Conservation (phyloP, 2,888 invertebrate genomes). For the Dicroscelio sp. region DNA sequence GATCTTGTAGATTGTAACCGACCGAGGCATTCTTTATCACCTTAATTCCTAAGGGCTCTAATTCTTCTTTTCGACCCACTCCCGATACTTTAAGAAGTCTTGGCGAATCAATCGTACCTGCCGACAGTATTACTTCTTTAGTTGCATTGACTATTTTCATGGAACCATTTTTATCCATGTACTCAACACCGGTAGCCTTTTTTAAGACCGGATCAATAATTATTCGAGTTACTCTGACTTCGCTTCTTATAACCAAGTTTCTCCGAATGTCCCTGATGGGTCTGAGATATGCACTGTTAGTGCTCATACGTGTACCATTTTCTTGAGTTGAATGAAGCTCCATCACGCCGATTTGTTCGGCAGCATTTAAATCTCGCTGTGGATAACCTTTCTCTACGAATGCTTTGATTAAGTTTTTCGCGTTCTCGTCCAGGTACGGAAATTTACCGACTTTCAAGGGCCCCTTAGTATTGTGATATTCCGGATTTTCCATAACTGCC, state of each 20-base stretch:
- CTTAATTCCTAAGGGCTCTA: constrained; percentile 90
- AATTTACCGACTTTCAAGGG: constrained; percentile 94
- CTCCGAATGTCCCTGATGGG: constrained; percentile 92
- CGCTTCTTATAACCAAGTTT: constrained; percentile 91
- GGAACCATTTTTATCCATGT: constrained; percentile 89
- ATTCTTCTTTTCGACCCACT: constrained; percentile 91
- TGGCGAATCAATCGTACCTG: constrained; percentile 92
- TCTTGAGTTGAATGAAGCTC: constrained; percentile 93
- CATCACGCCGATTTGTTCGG: constrained; percentile 93
- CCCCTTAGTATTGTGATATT: constrained; percentile 93
- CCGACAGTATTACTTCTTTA: constrained; percentile 92
- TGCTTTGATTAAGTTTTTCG: constrained; percentile 92
- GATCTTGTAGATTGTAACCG: constrained; percentile 92
- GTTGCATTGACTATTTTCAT: constrained; percentile 90
- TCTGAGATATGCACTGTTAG: constrained; percentile 93
- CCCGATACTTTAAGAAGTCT: constrained; percentile 92
- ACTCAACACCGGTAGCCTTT: constrained; percentile 91
- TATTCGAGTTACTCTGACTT: constrained; percentile 92
- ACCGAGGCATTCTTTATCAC: constrained; percentile 91
- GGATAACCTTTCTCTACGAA: constrained; percentile 93
- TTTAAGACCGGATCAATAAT: constrained; percentile 91
- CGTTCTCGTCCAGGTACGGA: constrained; percentile 93
- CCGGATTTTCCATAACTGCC: constrained; percentile 89
- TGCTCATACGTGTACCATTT: constrained; percentile 93
- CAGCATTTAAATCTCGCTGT: constrained; percentile 93